Conservation (phyloP, 2,888 invertebrate species). For the Incurvaria masculella region DNA sequence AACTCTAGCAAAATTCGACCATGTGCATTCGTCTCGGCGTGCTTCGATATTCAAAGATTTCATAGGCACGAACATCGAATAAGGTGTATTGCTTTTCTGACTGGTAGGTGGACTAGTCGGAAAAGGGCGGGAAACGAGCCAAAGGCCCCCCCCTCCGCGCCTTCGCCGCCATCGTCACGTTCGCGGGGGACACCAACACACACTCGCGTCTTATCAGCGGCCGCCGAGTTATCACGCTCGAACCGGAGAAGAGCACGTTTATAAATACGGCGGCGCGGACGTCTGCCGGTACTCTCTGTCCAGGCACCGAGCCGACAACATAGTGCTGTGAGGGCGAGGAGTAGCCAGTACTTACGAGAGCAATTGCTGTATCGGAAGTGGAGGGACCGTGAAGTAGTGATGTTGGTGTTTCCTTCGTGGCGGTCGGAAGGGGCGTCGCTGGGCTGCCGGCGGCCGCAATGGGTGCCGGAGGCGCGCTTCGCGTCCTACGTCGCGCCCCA, state of each 20-base stretch:
- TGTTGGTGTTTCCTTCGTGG: constrained; percentile 52
- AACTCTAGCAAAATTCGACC: no score
- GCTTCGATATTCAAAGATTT: no score
- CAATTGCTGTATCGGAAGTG: background rate
- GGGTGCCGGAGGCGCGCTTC: constrained; percentile 47
- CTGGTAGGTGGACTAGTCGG: no score
- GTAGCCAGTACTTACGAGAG: no score
- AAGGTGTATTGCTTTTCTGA: no score
- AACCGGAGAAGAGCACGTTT: background rate
- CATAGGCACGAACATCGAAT: no score
- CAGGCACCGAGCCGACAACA: no score
- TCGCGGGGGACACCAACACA: background rate
- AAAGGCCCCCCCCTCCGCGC: no score
- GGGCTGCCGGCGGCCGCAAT: constrained; percentile 37
- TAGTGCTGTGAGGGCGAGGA: no score
- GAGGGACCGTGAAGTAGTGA: constrained; percentile 18
- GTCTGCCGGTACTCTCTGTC: background rate
- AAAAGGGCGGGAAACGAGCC: no score
- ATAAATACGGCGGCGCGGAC: background rate
- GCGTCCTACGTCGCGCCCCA: constrained; percentile 43
- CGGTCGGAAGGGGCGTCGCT: constrained; percentile 32
- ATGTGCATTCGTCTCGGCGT: no score
- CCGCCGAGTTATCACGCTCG: background rate
- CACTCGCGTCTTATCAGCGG: background rate
- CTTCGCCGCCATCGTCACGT: background rate